phyloP scores from a whole-genome alignment of 2,888 invertebrate genomes.

The Parnassius apollo region DNA sequence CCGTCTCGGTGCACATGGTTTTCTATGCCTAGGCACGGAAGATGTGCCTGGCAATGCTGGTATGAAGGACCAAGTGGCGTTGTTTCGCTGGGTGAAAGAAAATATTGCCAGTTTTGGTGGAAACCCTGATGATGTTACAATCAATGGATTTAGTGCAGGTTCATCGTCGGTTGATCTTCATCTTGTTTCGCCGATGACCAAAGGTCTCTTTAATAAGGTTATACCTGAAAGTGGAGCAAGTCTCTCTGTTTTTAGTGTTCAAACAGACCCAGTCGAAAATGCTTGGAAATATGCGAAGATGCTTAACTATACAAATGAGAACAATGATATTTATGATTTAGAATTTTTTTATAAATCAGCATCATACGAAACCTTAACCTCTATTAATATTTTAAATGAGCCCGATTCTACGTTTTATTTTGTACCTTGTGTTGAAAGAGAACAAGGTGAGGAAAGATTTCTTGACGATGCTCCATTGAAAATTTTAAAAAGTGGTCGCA shows the following conservation, averaged over 20 bases:
- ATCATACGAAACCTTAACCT: constrained; percentile 39
- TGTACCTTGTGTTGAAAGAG: constrained; percentile 45
- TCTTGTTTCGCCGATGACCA: constrained; percentile 46
- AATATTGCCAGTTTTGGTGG: constrained; percentile 59
- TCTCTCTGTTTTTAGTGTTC: constrained; percentile 41
- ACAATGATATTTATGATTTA: constrained; percentile 43
- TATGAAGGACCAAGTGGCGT: constrained; percentile 59
- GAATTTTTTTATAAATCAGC: constrained; percentile 52
- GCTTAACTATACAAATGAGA: constrained; percentile 40
- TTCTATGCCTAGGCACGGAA: constrained; percentile 55
- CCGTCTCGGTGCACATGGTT: constrained; percentile 51
- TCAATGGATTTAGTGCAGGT: constrained; percentile 56
- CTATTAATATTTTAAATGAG: constrained; percentile 27
- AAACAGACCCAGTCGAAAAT: constrained; percentile 48
- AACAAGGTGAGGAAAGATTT: constrained; percentile 42
- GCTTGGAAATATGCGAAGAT: constrained; percentile 48
- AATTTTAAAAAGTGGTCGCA: constrained; percentile 44
- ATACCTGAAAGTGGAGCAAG: constrained; percentile 52
- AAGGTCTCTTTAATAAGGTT: constrained; percentile 52
- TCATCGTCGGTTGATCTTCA: constrained; percentile 50
- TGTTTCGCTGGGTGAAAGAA: constrained; percentile 41
- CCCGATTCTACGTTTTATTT: constrained; percentile 36
- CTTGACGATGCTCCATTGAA: constrained; percentile 44
- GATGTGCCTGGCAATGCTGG: constrained; percentile 60
- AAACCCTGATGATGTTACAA: constrained; percentile 55